phyloP scores from a whole-genome alignment of 2,888 invertebrate species.

The Drosophila cognata region DNA sequence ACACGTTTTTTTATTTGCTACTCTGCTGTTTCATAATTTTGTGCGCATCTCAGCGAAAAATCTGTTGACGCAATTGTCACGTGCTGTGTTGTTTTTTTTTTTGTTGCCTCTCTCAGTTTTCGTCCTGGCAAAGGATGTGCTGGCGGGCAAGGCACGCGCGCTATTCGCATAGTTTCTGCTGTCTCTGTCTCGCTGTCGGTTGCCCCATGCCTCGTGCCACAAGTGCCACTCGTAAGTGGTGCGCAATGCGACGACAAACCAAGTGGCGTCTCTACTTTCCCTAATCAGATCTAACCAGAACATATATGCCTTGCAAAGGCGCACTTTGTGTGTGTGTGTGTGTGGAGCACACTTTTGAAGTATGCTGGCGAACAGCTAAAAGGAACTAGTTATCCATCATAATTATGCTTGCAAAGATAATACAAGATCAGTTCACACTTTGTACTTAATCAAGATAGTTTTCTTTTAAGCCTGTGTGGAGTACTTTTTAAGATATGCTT shows the following conservation, averaged over 20 bases:
- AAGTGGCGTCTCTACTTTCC: constrained; percentile 39
- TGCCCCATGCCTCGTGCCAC: constrained; percentile 63
- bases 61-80: constrained; percentile 80
- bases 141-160: constrained; percentile 48
- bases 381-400: not conserved
- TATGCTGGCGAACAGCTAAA: not conserved
- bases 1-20: constrained; percentile 40
- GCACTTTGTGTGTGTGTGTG: constrained; percentile 4
- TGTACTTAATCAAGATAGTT: not conserved
- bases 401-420: not conserved
- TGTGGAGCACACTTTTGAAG: constrained; percentile 1
- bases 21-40: constrained; percentile 57
- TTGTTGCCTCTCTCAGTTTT: not conserved
- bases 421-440: not conserved
- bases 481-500: not conserved
- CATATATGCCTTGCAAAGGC: constrained; percentile 23
- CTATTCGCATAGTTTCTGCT: constrained; percentile 54
- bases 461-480: no score
- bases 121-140: constrained; percentile 68
- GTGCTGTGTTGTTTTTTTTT: constrained; percentile 55
- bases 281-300: constrained; percentile 51
- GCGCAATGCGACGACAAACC: constrained; percentile 60
- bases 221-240: constrained; percentile 28
- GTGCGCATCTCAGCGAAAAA: constrained; percentile 80
- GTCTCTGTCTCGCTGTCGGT: not conserved